These are phyloP conservation scores for Lycia hirtaria DNA, from an alignment of 2,888 invertebrate genomes.

Conservation along the genomic window DNA sequence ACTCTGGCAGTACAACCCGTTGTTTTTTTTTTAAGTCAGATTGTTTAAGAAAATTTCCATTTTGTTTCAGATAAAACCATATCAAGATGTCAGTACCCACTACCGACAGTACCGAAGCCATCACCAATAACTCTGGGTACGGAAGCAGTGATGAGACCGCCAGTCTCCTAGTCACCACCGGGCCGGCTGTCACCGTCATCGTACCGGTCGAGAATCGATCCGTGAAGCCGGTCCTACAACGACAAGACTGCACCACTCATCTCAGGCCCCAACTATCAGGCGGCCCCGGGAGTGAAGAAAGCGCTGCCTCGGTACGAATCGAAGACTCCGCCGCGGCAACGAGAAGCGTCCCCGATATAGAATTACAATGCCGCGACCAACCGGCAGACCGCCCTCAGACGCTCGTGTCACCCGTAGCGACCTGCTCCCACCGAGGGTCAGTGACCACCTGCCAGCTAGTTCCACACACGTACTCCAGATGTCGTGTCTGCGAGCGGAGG, in stretches of 20 bases:
- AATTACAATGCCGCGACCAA: slow-evolving; percentile 89
- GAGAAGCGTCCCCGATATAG: slow-evolving; percentile 93
- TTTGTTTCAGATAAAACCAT: slow-evolving; percentile 66
- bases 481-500: slow-evolving; percentile 90
- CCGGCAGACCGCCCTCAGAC: slow-evolving; percentile 82
- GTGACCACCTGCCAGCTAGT: slow-evolving; percentile 88
- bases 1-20: too few species aligned
- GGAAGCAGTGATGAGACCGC: slow-evolving; percentile 94
- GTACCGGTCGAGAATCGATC: slow-evolving; percentile 79
- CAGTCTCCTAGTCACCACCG: slow-evolving; percentile 89
- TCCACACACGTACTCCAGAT: slow-evolving; percentile 87
- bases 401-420: slow-evolving; percentile 84
- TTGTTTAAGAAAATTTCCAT: slow-evolving; percentile 13
- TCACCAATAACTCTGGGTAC: slow-evolving; percentile 86
- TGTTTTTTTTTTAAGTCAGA: not conserved
- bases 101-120: slow-evolving; percentile 84
- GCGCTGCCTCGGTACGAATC: slow-evolving; percentile 85
- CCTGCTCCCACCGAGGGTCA: slow-evolving; percentile 86
- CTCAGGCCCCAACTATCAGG: slow-evolving; percentile 90
- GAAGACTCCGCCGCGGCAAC: slow-evolving; percentile 89
- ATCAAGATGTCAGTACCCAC: slow-evolving; percentile 77
- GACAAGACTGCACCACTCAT: slow-evolving; percentile 94
- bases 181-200: slow-evolving; percentile 84
- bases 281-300: slow-evolving; percentile 91
- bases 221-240: slow-evolving; percentile 92